Conservation (phyloP, 2,797 vertebrate genomes). For the Triplophysa bombifrons region DNA sequence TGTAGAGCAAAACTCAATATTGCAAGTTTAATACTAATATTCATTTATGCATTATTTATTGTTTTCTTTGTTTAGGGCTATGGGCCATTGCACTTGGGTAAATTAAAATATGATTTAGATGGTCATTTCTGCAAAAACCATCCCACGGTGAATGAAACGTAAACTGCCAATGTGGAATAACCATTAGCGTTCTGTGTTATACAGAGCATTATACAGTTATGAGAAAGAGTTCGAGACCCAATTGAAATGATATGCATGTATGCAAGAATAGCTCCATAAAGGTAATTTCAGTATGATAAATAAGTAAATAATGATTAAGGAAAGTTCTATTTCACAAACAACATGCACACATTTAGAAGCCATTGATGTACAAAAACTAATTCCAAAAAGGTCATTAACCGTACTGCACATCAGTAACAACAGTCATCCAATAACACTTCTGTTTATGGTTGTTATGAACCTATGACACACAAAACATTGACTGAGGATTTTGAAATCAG, state of each 20-base stretch:
- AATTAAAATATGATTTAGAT: constrained; percentile 39
- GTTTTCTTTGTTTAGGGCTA: constrained; percentile 19
- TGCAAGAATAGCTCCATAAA: constrained; percentile 20
- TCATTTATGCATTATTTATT: constrained; percentile 26
- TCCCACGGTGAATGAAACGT: constrained; percentile 3
- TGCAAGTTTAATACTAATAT: constrained; percentile 17
- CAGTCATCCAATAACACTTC: constrained; percentile 2
- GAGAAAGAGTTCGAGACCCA: not conserved
- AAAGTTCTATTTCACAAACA: constrained; percentile 11
- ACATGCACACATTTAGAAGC: constrained; percentile 12
- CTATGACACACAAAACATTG: constrained; percentile 7
- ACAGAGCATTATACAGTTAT: not conserved
- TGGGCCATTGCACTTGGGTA: constrained; percentile 30
- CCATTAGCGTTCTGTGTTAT: not conserved
- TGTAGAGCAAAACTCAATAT: constrained; percentile 22
- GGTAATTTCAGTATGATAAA: constrained; percentile 4
- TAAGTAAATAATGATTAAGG: constrained; percentile 12
- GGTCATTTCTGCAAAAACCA: not conserved
- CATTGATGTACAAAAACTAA: constrained; percentile 14
- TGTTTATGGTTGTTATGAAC: constrained; percentile 14
- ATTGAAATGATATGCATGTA: constrained; percentile 6
- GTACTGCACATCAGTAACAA: constrained; percentile 17
- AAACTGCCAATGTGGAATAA: constrained; percentile 22
- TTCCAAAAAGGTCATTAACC: constrained; percentile 14
- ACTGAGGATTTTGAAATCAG: constrained; percentile 9